Conservation (phyloP, 2,888 invertebrate species). For the Oasisia sp. region DNA sequence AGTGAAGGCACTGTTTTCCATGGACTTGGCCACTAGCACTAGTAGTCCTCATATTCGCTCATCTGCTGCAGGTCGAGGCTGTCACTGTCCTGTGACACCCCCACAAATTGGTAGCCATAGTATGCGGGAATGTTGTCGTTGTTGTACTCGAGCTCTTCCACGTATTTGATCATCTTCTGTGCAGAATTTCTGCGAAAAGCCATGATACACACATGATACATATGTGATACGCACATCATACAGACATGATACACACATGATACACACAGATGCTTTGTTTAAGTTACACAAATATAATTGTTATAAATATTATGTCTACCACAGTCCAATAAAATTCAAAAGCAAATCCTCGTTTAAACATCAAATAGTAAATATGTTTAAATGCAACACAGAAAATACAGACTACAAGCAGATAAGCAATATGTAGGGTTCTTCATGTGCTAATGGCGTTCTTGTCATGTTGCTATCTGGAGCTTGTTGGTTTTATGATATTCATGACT, state of each 20-base stretch:
- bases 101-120: conserved; percentile 22
- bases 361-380: not conserved
- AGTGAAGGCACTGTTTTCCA: not conserved
- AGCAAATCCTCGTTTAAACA: not conserved
- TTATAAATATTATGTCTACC: not conserved
- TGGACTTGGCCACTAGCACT: not conserved
- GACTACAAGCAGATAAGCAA: not conserved
- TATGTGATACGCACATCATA: not conserved
- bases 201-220: no score
- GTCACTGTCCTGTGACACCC: not conserved
- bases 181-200: conserved; percentile 14
- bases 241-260: not conserved
- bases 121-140: conserved; percentile 24
- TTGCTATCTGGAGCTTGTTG: not conserved
- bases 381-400: not conserved
- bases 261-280: not conserved
- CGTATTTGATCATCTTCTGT: conserved; percentile 23
- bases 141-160: conserved; percentile 19
- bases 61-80: conserved; percentile 1
- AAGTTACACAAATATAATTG: not conserved
- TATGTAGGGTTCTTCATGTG: not conserved
- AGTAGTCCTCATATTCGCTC: conserved; percentile 9
- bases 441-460: not conserved
- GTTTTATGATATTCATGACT: not conserved
- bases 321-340: not conserved